These are phyloP conservation scores for Anolis sagrei DNA, from an alignment of 2,113 vertebrate species.

Conservation along the genomic window DNA sequence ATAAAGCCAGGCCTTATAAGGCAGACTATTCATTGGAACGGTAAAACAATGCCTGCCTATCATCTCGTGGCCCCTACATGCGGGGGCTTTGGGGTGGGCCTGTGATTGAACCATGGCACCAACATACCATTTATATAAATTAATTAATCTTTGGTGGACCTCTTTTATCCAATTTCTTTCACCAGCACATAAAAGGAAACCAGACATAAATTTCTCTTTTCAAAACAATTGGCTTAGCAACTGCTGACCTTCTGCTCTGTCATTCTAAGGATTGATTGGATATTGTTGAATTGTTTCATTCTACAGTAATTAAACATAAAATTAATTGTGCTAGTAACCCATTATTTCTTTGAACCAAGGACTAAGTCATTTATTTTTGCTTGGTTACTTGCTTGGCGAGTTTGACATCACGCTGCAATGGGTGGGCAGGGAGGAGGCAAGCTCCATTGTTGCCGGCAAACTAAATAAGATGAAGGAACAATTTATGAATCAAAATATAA, in stretches of 20 bases:
- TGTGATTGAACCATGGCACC: conserved; percentile 75
- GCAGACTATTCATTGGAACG: background rate
- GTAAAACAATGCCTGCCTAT: background rate
- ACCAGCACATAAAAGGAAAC: conserved; percentile 80
- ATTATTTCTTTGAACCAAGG: conserved; percentile 84
- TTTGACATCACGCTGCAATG: conserved; percentile 69
- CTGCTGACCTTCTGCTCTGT: conserved; percentile 86
- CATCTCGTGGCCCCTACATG: conserved; percentile 25
- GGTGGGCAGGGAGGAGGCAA: conserved; percentile 43
- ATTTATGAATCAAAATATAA: conserved; percentile 79
- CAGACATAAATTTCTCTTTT: conserved; percentile 84
- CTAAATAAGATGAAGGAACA: conserved; percentile 73
- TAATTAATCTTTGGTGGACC: conserved; percentile 84
- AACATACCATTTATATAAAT: conserved; percentile 80
- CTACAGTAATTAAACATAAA: conserved; percentile 87
- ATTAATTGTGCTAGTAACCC: conserved; percentile 86
- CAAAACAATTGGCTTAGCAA: conserved; percentile 87
- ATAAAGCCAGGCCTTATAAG: background rate
- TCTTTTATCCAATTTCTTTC: conserved; percentile 86
- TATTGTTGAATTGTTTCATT: conserved; percentile 87
- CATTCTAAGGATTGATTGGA: conserved; percentile 81
- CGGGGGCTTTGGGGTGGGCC: conserved; percentile 33
- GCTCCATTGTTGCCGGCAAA: conserved; percentile 69
- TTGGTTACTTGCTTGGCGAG: conserved; percentile 76
- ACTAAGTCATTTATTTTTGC: conserved; percentile 81